Base-by-base conservation (phyloP, 2,888 invertebrate species). In the Nephrocerus scutellatus region DNA sequence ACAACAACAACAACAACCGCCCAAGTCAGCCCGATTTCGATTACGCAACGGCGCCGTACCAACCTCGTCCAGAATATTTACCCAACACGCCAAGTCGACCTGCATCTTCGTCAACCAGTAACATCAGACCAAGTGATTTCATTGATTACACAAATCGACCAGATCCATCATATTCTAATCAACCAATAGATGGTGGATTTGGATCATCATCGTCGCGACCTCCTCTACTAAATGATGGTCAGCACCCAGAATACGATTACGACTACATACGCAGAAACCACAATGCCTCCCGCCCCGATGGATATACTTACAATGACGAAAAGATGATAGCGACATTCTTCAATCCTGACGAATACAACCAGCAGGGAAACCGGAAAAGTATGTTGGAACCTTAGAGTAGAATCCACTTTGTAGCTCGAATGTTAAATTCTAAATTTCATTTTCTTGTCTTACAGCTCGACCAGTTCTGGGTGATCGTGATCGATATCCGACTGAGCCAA, bases 301-400 rank as follows among this genome's bases (percentile, higher is more conserved):
- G 53, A 32, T 50, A 49, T 24, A 52, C 48, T 41, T 59, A 60
- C 38, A 56, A 57, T 25, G 60, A 62, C 28, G 66, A 66, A 32
- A 64, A 66, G 41, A 57, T 59, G 6, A 68, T 68, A 30, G 57
- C 64, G 22, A 68, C 68, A 2, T 68, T 59, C 41, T 68, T 68
- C 35, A 68, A 68, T 59, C 68, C 68, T 2, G 63, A 62, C 23
- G 67, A 68, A 26, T 67, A 67, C 47, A n/a, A n/a, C n/a, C 49
- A 56, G 41, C 50, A 56, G 34, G 50, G 49, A 9, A 60, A 53
- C 38, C 49, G 55, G 39, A 62, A 60, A 48, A 57, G 66, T 67
- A 49, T 60, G 65, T 47, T 4, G 1, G 5, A 7, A 13, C n/a
- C n/a, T n/a, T n/a, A n/a, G n/a, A n/a, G n/a, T n/a, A n/a, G n/a